These are phyloP conservation scores for Temnothorax longispinosus DNA, from an alignment of 1,140 invertebrate species.

Conservation along the genomic window DNA sequence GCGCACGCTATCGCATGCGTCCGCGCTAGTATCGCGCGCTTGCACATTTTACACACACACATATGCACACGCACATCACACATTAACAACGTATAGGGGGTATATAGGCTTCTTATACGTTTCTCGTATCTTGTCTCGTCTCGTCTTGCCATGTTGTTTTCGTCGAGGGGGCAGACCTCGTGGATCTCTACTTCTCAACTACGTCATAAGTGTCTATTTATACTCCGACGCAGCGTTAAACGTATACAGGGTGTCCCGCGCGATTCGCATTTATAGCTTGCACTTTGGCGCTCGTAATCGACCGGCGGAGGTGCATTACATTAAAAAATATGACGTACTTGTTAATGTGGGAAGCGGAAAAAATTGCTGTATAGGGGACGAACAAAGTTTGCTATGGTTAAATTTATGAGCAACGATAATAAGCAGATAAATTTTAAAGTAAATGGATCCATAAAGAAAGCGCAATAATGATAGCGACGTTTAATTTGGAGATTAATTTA, in stretches of 20 bases:
- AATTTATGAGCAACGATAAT: conserved; percentile 8
- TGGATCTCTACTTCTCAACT: conserved; percentile 52
- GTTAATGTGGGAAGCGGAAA: not conserved
- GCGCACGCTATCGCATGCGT: not conserved
- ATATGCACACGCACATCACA: not conserved
- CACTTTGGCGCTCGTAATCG: not conserved
- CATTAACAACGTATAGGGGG: too few relatives aligned
- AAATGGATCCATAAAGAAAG: not conserved
- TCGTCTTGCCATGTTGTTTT: conserved; percentile 58
- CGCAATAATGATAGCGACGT: not conserved
- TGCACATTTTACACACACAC: not conserved
- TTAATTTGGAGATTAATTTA: not conserved
- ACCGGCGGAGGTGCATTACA: not conserved
- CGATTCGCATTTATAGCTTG: conserved; percentile 2
- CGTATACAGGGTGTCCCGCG: conserved; percentile 38
- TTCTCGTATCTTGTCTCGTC: conserved; percentile 41
- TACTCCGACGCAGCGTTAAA: conserved; percentile 41
- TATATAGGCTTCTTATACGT: not conserved
- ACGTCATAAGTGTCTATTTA: conserved; percentile 65
- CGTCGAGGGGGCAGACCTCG: conserved; percentile 63
- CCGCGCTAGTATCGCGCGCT: not conserved
- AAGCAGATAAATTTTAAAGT: not conserved
- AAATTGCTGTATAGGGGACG: not conserved
- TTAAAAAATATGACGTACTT: not conserved
- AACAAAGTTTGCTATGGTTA: not conserved